Evolutionary conservation across 2,888 invertebrate genomes (phyloP).

Genomic region (Sinodicranocentrus sp.): DNA sequence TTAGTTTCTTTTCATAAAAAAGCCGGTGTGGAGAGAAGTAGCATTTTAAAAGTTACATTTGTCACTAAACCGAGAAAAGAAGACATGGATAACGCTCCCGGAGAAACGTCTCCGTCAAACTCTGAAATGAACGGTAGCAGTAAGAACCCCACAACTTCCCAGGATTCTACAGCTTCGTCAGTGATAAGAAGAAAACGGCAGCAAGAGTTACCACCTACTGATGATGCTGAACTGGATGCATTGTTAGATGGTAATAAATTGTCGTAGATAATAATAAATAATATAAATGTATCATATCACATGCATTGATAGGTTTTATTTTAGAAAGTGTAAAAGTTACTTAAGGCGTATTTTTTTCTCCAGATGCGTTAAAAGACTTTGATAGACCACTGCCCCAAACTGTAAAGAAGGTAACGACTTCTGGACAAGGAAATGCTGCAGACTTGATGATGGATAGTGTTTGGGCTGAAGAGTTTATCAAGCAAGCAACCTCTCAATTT

Average conservation of each 20-base stretch:
- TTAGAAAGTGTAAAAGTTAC: too few relatives aligned
- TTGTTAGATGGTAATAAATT: constrained; percentile 75
- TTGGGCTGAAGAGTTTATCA: constrained; percentile 87
- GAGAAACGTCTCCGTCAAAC: too few relatives aligned
- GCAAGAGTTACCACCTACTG: constrained; percentile 48
- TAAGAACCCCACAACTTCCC: too few relatives aligned
- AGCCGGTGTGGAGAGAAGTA: too few relatives aligned
- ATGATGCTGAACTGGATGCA: constrained; percentile 76
- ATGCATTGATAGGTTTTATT: too few relatives aligned
- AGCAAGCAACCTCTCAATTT: constrained; percentile 85
- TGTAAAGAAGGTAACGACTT: background rate
- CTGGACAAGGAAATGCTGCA: constrained; percentile 20
- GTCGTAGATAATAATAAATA: background rate
- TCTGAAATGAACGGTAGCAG: too few relatives aligned
- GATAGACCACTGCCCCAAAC: constrained; percentile 76
- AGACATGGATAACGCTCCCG: too few relatives aligned
- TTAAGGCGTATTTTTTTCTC: too few relatives aligned
- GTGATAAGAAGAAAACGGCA: background rate
- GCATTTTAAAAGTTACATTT: too few relatives aligned
- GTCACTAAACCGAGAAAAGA: too few relatives aligned
- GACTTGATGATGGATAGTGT: constrained; percentile 79
- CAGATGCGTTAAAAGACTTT: constrained; percentile 79
- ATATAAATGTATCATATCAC: background rate
- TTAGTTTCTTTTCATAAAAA: too few relatives aligned
- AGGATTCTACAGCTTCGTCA: too few relatives aligned